Evolutionary conservation across 2,888 invertebrate species (phyloP).

Genomic region (Eupithecia subumbrata): DNA sequence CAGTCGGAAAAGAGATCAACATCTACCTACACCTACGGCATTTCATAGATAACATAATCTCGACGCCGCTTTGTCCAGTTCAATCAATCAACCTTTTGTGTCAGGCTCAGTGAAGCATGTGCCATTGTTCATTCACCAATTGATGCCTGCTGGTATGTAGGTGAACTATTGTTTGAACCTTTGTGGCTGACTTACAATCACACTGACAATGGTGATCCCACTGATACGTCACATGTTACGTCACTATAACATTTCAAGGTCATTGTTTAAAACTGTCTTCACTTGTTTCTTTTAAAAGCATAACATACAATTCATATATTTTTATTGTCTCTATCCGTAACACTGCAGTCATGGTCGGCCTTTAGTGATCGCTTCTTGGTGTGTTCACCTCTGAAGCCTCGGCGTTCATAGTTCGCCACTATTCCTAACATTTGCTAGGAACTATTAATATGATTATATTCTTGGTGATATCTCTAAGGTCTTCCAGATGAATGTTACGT

Average conservation of each 20-base stretch:
- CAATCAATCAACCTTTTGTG: slow-evolving; percentile 45
- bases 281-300: background rate
- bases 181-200: slow-evolving; percentile 20
- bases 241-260: background rate
- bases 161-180: slow-evolving; percentile 43
- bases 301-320: too few relatives aligned
- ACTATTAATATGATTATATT: too few relatives aligned
- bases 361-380: too few relatives aligned
- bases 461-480: too few relatives aligned
- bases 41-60: slow-evolving; percentile 32
- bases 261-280: background rate
- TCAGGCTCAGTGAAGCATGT: slow-evolving; percentile 36
- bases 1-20: background rate
- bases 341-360: too few relatives aligned
- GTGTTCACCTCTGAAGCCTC: too few relatives aligned
- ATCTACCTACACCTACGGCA: background rate
- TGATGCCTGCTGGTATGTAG: slow-evolving; percentile 36
- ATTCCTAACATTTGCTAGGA: too few relatives aligned
- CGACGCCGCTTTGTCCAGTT: slow-evolving; percentile 34
- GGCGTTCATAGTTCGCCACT: too few relatives aligned
- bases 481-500: too few relatives aligned
- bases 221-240: background rate
- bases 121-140: slow-evolving; percentile 42
- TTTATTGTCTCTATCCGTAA: too few relatives aligned
- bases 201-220: background rate